Evolutionary conservation across 2,113 vertebrate genomes (phyloP).

Genomic region (Nothoprocta perdicaria): DNA sequence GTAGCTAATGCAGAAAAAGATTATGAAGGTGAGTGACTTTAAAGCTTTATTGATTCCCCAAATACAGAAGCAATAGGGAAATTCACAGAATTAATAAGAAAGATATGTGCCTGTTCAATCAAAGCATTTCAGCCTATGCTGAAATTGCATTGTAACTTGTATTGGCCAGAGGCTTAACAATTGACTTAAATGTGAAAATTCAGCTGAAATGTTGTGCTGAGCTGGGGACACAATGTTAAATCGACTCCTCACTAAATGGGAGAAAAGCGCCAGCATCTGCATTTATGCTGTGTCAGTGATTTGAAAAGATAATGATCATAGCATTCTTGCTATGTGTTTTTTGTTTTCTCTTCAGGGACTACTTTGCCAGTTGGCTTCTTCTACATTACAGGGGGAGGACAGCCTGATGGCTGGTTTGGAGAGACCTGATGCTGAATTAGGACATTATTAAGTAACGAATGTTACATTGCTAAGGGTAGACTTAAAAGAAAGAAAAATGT

Average conservation of each 20-base stretch:
- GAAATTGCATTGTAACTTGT: not conserved
- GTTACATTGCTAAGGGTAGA: constrained; percentile 56
- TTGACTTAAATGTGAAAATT: not conserved
- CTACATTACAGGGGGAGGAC: constrained; percentile 69
- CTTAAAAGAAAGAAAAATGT: not conserved
- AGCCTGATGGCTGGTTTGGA: constrained; percentile 76
- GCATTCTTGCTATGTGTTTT: not conserved
- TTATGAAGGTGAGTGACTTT: not conserved
- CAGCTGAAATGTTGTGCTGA: not conserved
- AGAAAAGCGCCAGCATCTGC: not conserved
- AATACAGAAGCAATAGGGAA: not conserved
- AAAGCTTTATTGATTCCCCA: not conserved
- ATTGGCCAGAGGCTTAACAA: not conserved
- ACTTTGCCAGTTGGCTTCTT: constrained; percentile 67
- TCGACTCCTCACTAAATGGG: not conserved
- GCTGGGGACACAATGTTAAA: not conserved
- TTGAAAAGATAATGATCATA: not conserved
- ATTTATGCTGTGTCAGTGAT: not conserved
- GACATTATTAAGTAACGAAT: constrained; percentile 11
- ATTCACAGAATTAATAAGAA: not conserved
- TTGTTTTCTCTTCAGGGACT: constrained; percentile 64
- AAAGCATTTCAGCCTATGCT: not conserved
- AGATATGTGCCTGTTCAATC: not conserved
- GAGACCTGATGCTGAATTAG: constrained; percentile 73
- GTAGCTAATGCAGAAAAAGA: not conserved